Percentiles rank a stretch among this genome's conserved stretches.
phyloP scores from a whole-genome alignment of 2,113 vertebrate genomes.

The Cyanoramphus novaezelandiae region DNA sequence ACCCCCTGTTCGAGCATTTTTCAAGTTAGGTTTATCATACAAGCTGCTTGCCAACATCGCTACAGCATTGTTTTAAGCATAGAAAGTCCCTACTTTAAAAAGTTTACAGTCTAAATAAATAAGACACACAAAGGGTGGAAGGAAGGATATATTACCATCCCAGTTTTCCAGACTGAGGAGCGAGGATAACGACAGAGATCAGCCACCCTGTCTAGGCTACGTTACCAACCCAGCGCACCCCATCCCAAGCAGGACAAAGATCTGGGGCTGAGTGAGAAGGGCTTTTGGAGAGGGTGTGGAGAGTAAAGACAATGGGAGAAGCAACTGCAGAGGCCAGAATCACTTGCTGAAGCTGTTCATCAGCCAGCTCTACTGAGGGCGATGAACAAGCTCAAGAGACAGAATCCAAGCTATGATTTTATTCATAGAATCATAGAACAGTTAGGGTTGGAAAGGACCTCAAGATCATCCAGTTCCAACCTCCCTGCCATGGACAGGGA shows the following conservation, averaged over 20 bases:
- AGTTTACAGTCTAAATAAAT: conserved; percentile 44
- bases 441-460: no score
- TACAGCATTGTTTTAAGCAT: not conserved
- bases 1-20: not conserved
- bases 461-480: no score
- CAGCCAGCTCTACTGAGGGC: not conserved
- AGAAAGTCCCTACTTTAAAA: not conserved
- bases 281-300: not conserved
- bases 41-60: not conserved
- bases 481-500: no score
- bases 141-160: conserved; percentile 31
- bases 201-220: not conserved
- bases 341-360: not conserved
- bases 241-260: not conserved
- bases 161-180: not conserved
- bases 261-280: fast-evolving
- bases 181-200: not conserved
- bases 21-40: not conserved
- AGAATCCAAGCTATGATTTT: not conserved
- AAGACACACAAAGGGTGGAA: conserved; percentile 50
- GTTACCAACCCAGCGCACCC: not conserved
- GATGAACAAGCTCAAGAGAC: not conserved
- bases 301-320: not conserved
- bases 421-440: not conserved
- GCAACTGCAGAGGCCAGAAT: not conserved